Base-by-base conservation (phyloP, 2,113 vertebrate species). In the Noturus placidus region DNA sequence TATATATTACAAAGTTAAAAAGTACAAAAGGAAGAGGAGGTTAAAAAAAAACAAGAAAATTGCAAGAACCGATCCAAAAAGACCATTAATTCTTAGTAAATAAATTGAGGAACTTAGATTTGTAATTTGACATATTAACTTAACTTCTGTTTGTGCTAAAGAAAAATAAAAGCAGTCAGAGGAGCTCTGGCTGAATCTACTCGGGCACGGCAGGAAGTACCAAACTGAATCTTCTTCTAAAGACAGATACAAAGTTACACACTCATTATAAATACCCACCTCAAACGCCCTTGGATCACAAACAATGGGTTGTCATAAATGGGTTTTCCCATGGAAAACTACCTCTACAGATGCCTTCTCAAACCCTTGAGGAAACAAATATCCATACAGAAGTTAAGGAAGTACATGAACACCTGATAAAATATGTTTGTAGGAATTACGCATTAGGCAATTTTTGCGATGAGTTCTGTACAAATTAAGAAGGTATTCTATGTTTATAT, bases 81-180 rank as follows among this genome's bases (percentile, higher is more conserved):
- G 87, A 65, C 89, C 82, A 69, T 82, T 92, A 92, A 93, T 93
- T 91, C 91, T 79, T 70, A 87, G 92, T 92, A 87, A 91, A 92
- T 88, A 91, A 92, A 88, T 90, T 88, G 87, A 91, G 74, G 89
- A 89, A 94, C 92, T 92, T 93, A 89, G 89, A 93, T 87, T 88
- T 90, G 90, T 93, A 89, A 92, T 91, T 93, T 90, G 90, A 92
- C 91, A 90, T 91, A 91, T 94, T 82, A 88, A 92, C 92, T 93
- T 89, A 88, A 86, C 92, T 82, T 88, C 88, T 88, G 90, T 92
- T 92, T 79, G 86, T 89, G 90, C 74, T 88, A 27, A 33, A 63
- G 33, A 38, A 89, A 85, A 85, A 82, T 85, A 91, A 86, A 90
- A 91, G 35, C 77, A 78, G 5, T 22, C 89, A 89, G 54, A 90